Evolutionary conservation across 2,888 invertebrate species (phyloP).

Genomic region (Teinopalpus imperialis): DNA sequence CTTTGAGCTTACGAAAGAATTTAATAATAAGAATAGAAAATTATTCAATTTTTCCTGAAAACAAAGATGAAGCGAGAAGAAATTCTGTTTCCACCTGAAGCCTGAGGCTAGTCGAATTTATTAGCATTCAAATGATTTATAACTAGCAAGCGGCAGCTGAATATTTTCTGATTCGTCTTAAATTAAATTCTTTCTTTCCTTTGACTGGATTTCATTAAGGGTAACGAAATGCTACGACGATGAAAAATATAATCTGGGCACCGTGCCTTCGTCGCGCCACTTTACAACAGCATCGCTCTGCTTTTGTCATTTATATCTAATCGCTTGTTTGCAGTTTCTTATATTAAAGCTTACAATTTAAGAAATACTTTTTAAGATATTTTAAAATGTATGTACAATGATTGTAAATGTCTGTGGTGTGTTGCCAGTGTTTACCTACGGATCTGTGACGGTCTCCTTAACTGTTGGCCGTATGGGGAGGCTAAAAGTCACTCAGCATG

Average conservation of each 20-base stretch:
- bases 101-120: constrained; percentile 76
- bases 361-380: no score
- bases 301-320: constrained; percentile 22
- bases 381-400: no score
- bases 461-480: no score
- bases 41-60: constrained; percentile 72
- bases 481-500: no score
- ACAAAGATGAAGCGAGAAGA: constrained; percentile 73
- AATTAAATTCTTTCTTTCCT: constrained; percentile 81
- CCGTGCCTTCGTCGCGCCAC: constrained; percentile 30
- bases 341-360: not conserved
- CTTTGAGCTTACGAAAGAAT: constrained; percentile 73
- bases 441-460: no score
- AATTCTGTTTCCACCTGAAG: constrained; percentile 75
- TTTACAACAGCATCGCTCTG: constrained; percentile 3
- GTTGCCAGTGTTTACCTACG: no score
- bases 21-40: constrained; percentile 75
- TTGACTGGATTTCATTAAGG: constrained; percentile 79
- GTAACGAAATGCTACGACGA: constrained; percentile 71
- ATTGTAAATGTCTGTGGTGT: no score
- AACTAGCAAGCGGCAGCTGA: constrained; percentile 79
- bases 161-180: constrained; percentile 80
- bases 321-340: constrained; percentile 25
- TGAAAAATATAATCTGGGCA: constrained; percentile 70
- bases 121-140: constrained; percentile 83